phyloP scores from a whole-genome alignment of 2,888 invertebrate genomes.

The Aelia acuminata region DNA sequence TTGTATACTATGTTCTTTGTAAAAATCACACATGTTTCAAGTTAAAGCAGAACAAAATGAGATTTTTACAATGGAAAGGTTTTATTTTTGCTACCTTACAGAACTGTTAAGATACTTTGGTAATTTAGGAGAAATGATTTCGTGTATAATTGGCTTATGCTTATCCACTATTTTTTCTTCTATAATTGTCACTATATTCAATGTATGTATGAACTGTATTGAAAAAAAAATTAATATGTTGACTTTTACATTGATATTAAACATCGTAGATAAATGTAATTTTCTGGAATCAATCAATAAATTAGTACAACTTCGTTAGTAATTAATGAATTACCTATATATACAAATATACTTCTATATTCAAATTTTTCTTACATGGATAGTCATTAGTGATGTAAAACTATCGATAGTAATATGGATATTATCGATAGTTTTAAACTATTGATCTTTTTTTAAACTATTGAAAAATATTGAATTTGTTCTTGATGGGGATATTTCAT shows the following conservation, averaged over 20 bases:
- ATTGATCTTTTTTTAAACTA: too few relatives aligned
- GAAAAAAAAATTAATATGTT: constrained; percentile 41
- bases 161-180: constrained; percentile 34
- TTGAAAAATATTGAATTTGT: too few relatives aligned
- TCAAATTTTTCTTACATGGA: background rate
- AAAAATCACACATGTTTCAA: background rate
- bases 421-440: too few relatives aligned
- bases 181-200: constrained; percentile 53
- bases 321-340: background rate
- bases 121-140: constrained; percentile 43
- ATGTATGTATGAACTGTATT: constrained; percentile 56
- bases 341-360: background rate
- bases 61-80: background rate
- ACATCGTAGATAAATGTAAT: constrained; percentile 55
- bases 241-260: constrained; percentile 54
- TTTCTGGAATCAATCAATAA: constrained; percentile 59
- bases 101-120: background rate
- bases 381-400: too few relatives aligned
- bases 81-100: constrained; percentile 19
- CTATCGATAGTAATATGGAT: too few relatives aligned
- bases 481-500: too few relatives aligned
- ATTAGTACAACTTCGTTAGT: constrained; percentile 50
- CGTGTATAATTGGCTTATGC: constrained; percentile 57
- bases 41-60: background rate
- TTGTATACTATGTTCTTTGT: background rate